Conservation (phyloP, 1,140 invertebrate species). For the Saccostrea echinata region DNA sequence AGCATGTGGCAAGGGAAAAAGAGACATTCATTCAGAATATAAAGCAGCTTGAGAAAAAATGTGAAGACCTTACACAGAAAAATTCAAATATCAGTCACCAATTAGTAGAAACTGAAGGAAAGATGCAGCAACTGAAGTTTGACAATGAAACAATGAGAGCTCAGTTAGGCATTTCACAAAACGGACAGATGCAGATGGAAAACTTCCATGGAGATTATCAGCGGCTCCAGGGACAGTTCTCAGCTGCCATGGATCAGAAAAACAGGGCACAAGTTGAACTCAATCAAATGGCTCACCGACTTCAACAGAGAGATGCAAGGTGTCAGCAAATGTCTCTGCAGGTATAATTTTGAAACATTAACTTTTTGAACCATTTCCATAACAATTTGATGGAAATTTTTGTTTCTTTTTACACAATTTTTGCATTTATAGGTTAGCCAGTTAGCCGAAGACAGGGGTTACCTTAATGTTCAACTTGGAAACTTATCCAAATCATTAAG, state of each 20-base stretch:
- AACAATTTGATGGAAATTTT: too few relatives aligned
- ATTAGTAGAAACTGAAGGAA: conserved; percentile 60
- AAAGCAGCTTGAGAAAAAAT: conserved; percentile 70
- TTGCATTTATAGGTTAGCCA: conserved; percentile 68
- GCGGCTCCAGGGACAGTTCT: conserved; percentile 72
- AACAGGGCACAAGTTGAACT: conserved; percentile 83
- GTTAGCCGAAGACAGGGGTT: conserved; percentile 75
- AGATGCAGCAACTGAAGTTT: conserved; percentile 69
- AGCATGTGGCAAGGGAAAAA: conserved; percentile 71
- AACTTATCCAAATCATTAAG: conserved; percentile 72
- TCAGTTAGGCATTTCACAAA: conserved; percentile 62
- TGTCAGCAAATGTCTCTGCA: conserved; percentile 92
- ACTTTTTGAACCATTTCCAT: too few relatives aligned
- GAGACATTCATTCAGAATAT: conserved; percentile 66
- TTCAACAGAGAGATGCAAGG: conserved; percentile 92
- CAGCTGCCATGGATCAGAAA: conserved; percentile 76
- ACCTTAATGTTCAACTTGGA: conserved; percentile 72
- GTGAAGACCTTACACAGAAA: conserved; percentile 60
- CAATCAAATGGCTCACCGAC: conserved; percentile 90
- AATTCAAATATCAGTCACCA: conserved; percentile 67
- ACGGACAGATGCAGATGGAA: conserved; percentile 58
- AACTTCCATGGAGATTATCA: conserved; percentile 70
- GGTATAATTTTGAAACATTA: conserved; percentile 56
- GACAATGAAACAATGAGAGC: conserved; percentile 69
- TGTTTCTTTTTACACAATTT: too few relatives aligned